Percentiles rank a stretch among this genome's conserved stretches.
Conservation (phyloP, 2,113 vertebrate species). For the Aspidoscelis tigris region DNA sequence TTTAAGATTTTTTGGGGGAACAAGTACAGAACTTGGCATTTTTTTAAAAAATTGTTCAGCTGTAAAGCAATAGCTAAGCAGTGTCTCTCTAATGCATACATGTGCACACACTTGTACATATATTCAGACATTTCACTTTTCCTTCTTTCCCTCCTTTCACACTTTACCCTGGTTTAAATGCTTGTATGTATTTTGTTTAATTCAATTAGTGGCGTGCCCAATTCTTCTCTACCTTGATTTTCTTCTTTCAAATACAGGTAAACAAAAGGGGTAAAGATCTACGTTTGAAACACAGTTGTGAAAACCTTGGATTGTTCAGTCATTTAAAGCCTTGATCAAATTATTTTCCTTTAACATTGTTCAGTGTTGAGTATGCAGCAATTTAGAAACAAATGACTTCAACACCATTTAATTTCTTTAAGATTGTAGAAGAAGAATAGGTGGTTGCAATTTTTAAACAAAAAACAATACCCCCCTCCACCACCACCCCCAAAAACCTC, state of each 20-base stretch:
- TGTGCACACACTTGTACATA: background rate
- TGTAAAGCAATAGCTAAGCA: slow-evolving; percentile 9
- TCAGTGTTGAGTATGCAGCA: slow-evolving; percentile 33
- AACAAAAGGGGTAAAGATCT: slow-evolving; percentile 10
- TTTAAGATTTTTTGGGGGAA: background rate
- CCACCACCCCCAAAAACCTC: background rate
- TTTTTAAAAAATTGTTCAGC: background rate
- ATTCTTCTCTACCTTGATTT: slow-evolving; percentile 75
- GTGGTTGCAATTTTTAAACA: background rate
- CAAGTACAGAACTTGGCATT: background rate
- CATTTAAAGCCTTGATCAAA: slow-evolving; percentile 18
- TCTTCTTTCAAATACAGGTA: slow-evolving; percentile 71
- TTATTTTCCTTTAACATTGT: background rate
- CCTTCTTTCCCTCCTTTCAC: background rate
- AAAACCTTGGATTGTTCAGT: slow-evolving; percentile 1
- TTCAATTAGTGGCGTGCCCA: slow-evolving; percentile 57
- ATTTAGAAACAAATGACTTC: background rate
- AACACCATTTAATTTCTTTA: background rate
- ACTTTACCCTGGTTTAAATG: background rate
- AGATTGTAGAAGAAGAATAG: background rate
- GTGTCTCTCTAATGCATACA: too few relatives aligned
- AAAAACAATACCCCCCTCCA: too few relatives aligned
- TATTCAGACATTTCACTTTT: slow-evolving; percentile 45
- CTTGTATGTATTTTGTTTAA: background rate
- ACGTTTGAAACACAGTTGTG: background rate